Base-by-base conservation (phyloP, 2,888 invertebrate genomes). In the Zygogramma bicolorata region DNA sequence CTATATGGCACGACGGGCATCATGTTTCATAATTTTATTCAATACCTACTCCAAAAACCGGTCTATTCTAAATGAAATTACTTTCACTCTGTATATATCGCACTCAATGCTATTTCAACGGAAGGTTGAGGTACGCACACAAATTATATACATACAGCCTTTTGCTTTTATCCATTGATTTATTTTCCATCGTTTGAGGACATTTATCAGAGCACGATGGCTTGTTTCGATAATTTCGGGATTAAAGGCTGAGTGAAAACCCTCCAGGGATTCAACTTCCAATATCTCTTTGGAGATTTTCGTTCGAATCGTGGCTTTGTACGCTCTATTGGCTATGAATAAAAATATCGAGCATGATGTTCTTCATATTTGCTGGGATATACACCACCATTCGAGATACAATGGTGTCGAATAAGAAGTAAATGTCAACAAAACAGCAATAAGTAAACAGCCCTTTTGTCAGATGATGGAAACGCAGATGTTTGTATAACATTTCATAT, bases 181-280 rank as follows among this genome's bases (percentile, higher is more conserved):
- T 53, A 53, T 53, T n/a, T 53, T 27, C 53, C 15, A 42, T 42
- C 42, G 42, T 53, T 53, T 27, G 53, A 25, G 22, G 22, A n/a
- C 53, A 53, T 53, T 53, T 53, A 53, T 53, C 53, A 53, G n/a
- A 22, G 53, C 7, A 53, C 53, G 25, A 53, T 27, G 53, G 53
- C 53, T 53, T 53, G 53, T 53, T 53, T 53, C 53, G 53, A 53
- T 53, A 53, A 53, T 53, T 53, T 53, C 53, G 8, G 53, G 53
- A 53, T 53, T 53, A 53, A 53, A 53, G 53, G 25, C 27, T 53
- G 53, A n/a, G 25, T 53, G 53, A 25, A 53, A 53, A 53, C 53
- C 18, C 53, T n/a, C 53, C 53, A 53, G 53, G 53, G 53, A 53
- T 53, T 53, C 53, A 53, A 53, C 8, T 27, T 53, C 53, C 53